Evolutionary conservation across 2,888 invertebrate genomes (phyloP).

Genomic region (Drosophila pegasa): DNA sequence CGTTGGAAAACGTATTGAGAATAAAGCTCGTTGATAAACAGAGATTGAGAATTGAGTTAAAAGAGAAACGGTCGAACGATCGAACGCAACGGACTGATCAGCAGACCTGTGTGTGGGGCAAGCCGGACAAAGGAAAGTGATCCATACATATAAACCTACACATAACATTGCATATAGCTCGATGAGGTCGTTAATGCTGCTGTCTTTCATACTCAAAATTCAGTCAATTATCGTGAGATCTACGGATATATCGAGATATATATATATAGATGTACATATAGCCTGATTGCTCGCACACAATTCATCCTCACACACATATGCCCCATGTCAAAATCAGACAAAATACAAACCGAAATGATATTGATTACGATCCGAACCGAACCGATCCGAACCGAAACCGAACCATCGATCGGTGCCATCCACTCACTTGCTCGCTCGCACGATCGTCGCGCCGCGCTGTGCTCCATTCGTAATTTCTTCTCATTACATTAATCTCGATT

Average conservation of each 20-base stretch:
- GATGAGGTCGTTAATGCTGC: constrained; percentile 26
- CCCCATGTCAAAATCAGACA: constrained; percentile 41
- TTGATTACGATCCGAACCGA: constrained; percentile 30
- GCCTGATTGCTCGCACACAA: constrained; percentile 47
- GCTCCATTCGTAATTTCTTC: constrained; percentile 84
- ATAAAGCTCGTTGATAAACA: constrained; percentile 36
- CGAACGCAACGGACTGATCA: constrained; percentile 13
- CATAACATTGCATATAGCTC: constrained; percentile 21
- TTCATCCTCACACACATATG: constrained; percentile 25
- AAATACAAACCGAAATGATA: constrained; percentile 35
- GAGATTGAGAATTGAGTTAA: constrained; percentile 34
- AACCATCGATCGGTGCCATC: constrained; percentile 59
- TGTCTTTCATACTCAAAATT: constrained; percentile 24
- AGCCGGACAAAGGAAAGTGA: constrained; percentile 29
- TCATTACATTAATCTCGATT: constrained; percentile 67
- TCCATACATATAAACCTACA: constrained; percentile 26
- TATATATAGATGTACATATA: constrained; percentile 18
- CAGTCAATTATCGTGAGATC: constrained; percentile 19
- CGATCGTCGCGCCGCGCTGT: constrained; percentile 81
- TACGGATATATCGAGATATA: constrained; percentile 19
- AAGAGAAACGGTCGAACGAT: constrained; percentile 24
- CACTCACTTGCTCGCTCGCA: constrained; percentile 73
- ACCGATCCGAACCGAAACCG: constrained; percentile 43
- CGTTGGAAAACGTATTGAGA: constrained; percentile 73
- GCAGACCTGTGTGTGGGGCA: constrained; percentile 14